These are phyloP conservation scores for Anarhynchus alexandrinus DNA, from an alignment of 2,113 vertebrate genomes.

Conservation along the genomic window DNA sequence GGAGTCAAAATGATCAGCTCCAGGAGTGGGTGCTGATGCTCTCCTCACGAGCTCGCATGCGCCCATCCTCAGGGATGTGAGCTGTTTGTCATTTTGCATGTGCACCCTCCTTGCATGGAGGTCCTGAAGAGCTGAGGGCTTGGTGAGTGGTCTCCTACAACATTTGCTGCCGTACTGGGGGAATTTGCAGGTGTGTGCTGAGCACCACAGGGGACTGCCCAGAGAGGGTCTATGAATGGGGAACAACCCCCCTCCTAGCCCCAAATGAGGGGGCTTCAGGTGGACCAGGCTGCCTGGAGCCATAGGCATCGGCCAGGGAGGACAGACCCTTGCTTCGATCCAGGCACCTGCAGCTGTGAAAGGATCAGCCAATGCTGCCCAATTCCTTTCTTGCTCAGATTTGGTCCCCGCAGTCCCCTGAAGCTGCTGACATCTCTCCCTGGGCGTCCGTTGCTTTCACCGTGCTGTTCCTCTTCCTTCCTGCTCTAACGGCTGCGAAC, in stretches of 20 bases:
- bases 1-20: background rate
- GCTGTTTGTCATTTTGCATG: background rate
- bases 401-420: background rate
- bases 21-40: background rate
- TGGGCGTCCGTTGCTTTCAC: background rate
- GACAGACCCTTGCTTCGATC: background rate
- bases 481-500: background rate
- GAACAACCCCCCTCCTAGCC: background rate
- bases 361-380: accelerated
- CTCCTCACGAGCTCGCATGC: background rate
- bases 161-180: background rate
- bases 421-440: background rate
- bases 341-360: background rate
- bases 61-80: background rate
- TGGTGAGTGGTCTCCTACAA: background rate
- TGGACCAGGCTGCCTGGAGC: background rate
- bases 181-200: background rate
- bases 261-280: background rate
- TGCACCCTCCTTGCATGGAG: background rate
- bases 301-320: background rate
- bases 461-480: background rate
- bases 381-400: background rate
- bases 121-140: background rate
- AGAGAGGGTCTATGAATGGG: background rate
- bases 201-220: accelerated